Evolutionary conservation across 2,888 invertebrate genomes (phyloP).

Genomic region (Drosophila conformis): DNA sequence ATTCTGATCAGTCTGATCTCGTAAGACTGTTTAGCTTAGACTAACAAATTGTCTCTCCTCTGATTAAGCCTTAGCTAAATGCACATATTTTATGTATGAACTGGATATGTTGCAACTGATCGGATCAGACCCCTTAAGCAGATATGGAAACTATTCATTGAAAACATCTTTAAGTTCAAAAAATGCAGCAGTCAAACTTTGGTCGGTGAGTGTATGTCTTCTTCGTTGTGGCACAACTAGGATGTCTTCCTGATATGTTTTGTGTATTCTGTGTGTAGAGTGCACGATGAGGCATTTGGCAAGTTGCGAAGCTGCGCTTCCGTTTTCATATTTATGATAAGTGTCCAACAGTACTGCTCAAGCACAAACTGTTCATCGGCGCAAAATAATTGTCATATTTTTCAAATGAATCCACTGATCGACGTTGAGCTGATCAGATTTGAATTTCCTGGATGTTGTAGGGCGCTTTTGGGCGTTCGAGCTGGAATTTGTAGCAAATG

Average conservation of each 20-base stretch:
- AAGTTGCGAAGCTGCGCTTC: constrained; percentile 4
- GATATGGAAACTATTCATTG: neutral
- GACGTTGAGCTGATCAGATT: neutral
- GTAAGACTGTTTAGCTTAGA: neutral
- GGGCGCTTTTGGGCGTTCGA: constrained; percentile 8
- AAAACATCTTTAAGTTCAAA: neutral
- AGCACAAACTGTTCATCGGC: neutral
- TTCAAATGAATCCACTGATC: neutral
- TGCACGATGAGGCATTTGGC: constrained; percentile 29
- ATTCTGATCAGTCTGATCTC: neutral
- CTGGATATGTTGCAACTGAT: neutral
- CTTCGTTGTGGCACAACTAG: neutral
- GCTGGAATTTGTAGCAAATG: constrained; percentile 29
- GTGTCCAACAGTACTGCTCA: too few relatives aligned
- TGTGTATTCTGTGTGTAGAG: constrained; percentile 27
- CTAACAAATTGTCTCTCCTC: neutral
- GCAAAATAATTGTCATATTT: neutral
- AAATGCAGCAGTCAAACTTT: neutral
- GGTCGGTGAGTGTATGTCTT: neutral
- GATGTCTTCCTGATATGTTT: neutral
- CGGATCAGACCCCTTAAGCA: neutral
- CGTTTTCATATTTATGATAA: neutral
- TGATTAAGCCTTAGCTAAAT: too few relatives aligned
- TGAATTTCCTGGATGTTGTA: constrained; percentile 2
- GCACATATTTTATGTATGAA: too few relatives aligned